These are phyloP conservation scores for Triplophysa siluroides DNA, from an alignment of 2,113 vertebrate species.

Conservation along the genomic window DNA sequence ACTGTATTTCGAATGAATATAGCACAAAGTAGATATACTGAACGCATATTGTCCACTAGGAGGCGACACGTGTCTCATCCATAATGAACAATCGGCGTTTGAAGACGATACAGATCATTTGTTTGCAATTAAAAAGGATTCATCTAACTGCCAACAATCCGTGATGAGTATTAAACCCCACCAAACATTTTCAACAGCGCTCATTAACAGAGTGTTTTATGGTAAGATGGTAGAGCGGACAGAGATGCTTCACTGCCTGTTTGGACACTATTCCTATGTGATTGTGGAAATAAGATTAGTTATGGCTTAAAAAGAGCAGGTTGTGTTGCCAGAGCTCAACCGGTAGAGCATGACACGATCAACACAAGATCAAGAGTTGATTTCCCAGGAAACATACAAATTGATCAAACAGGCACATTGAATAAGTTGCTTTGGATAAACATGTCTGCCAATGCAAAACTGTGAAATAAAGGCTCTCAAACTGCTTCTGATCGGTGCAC, in stretches of 20 bases:
- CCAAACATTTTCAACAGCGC: not conserved
- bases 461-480: no score
- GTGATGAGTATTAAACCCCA: not conserved
- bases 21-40: not conserved
- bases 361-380: no score
- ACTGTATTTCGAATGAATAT: no score
- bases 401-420: no score
- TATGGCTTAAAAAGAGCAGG: not conserved
- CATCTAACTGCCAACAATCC: not conserved
- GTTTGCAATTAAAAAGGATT: not conserved
- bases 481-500: no score
- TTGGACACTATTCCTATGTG: not conserved
- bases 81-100: not conserved
- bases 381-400: no score
- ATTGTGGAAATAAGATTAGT: not conserved
- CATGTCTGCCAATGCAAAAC: no score
- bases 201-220: not conserved
- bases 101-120: not conserved
- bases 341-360: no score
- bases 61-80: slow-evolving; percentile 48
- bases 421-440: no score
- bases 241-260: not conserved
- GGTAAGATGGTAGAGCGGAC: not conserved
- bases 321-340: no score
- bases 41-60: slow-evolving; percentile 39